phyloP scores from a whole-genome alignment of 2,888 invertebrate genomes.

The Glyphotaelius pellucidus region DNA sequence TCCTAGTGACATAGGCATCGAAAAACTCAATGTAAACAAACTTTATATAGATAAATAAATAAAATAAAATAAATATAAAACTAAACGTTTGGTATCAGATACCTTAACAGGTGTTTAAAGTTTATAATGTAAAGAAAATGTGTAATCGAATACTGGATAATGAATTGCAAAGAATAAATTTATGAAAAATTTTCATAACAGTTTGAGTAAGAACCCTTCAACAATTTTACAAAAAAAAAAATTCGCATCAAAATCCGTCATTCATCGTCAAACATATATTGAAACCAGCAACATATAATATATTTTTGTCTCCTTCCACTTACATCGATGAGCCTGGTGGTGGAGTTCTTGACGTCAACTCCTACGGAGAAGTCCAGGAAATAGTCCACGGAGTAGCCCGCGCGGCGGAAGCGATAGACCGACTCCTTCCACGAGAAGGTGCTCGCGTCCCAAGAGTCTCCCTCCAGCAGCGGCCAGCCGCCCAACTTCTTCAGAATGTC shows the following conservation, averaged over 20 bases:
- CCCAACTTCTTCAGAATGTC: conserved; percentile 87
- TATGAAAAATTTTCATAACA: not conserved
- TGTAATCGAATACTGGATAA: no score
- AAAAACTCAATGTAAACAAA: no score
- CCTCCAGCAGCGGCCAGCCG: conserved; percentile 95
- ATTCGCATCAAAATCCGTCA: not conserved
- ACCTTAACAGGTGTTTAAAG: no score
- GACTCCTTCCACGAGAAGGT: conserved; percentile 89
- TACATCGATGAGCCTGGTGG: conserved; percentile 90
- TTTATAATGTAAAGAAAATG: no score
- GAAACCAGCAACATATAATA: not conserved
- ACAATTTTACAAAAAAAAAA: not conserved
- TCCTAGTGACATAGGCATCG: no score
- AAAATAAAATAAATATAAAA: no score
- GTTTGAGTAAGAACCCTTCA: not conserved
- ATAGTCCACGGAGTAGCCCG: conserved; percentile 93
- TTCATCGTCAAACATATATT: not conserved
- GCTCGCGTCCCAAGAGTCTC: conserved; percentile 83
- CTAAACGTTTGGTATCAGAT: no score
- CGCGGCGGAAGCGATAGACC: conserved; percentile 87
- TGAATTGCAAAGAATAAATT: not conserved
- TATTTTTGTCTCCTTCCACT: conserved; percentile 69
- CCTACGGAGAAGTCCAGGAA: conserved; percentile 94
- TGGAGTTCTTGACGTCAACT: conserved; percentile 93
- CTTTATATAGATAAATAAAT: no score